Conservation (phyloP, 1,140 invertebrate species). For the Manduca sexta region DNA sequence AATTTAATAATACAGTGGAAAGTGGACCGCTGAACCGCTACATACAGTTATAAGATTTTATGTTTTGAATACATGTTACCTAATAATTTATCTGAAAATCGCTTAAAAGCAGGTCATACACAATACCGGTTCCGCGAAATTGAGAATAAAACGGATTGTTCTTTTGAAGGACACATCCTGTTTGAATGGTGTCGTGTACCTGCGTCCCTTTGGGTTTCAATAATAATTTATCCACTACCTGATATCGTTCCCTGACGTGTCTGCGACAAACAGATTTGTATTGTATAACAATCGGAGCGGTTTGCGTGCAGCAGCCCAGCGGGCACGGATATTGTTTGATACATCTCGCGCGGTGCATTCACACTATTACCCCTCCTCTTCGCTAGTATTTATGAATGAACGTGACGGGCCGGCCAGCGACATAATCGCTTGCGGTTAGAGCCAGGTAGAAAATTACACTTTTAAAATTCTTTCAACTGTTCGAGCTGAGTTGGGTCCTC, state of each 20-base stretch:
- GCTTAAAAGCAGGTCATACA: too few relatives aligned
- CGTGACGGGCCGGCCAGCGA: slow-evolving; percentile 52
- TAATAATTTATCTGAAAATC: too few relatives aligned
- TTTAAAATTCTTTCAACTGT: slow-evolving; percentile 68
- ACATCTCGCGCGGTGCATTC: slow-evolving; percentile 31
- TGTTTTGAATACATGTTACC: too few relatives aligned
- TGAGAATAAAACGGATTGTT: slow-evolving; percentile 3
- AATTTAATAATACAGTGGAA: neutral
- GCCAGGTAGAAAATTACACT: slow-evolving; percentile 71
- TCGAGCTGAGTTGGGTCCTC: slow-evolving; percentile 46
- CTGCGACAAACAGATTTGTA: slow-evolving; percentile 51
- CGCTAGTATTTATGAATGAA: slow-evolving; percentile 68
- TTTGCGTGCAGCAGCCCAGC: slow-evolving; percentile 34
- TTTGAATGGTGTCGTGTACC: slow-evolving; percentile 44
- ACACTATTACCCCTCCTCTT: slow-evolving; percentile 33
- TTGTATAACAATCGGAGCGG: slow-evolving; percentile 50
- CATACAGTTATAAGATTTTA: too few relatives aligned
- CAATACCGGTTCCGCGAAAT: neutral
- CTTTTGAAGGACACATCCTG: slow-evolving; percentile 51
- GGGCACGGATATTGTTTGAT: slow-evolving; percentile 44
- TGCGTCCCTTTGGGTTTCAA: slow-evolving; percentile 41
- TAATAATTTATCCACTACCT: slow-evolving; percentile 61
- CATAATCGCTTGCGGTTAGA: slow-evolving; percentile 51
- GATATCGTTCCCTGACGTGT: slow-evolving; percentile 36
- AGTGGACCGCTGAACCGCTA: too few relatives aligned